Evolutionary conservation across 1,140 invertebrate species (phyloP).

Genomic region (Zelostemma sp.): DNA sequence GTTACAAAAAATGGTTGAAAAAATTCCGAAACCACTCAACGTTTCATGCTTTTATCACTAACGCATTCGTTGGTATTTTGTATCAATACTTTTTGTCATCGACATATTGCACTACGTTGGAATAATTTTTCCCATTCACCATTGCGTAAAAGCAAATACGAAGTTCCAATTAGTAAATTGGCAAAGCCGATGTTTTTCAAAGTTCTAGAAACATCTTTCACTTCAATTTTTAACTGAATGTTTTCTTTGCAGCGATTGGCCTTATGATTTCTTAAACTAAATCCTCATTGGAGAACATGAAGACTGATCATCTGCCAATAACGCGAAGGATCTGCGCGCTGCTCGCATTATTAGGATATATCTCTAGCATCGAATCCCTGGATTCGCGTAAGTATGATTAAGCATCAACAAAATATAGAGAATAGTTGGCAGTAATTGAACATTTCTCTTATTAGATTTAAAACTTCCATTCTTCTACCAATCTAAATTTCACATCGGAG

Average conservation of each 20-base stretch:
- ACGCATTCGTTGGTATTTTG: too few relatives aligned
- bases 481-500: not conserved
- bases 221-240: slow-evolving; percentile 6
- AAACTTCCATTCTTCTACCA: not conserved
- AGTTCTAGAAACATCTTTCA: not conserved
- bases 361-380: slow-evolving; percentile 50
- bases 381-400: slow-evolving; percentile 61
- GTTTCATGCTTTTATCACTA: too few relatives aligned
- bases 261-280: slow-evolving; percentile 60
- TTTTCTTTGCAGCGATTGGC: slow-evolving; percentile 51
- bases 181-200: not conserved
- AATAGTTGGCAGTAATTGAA: not conserved
- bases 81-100: too few relatives aligned
- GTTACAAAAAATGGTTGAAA: too few relatives aligned
- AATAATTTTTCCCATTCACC: too few relatives aligned
- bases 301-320: slow-evolving; percentile 61
- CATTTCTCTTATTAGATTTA: not conserved
- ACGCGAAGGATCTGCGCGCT: slow-evolving; percentile 50
- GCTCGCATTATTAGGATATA: slow-evolving; percentile 52
- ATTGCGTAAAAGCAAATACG: too few relatives aligned
- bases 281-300: slow-evolving; percentile 59
- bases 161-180: too few relatives aligned
- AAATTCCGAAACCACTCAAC: too few relatives aligned
- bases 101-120: too few relatives aligned
- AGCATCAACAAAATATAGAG: slow-evolving; percentile 17